Percentiles rank a stretch among this genome's conserved stretches.
Conservation (phyloP, 2,888 invertebrate species). For the Athalia circularis region DNA sequence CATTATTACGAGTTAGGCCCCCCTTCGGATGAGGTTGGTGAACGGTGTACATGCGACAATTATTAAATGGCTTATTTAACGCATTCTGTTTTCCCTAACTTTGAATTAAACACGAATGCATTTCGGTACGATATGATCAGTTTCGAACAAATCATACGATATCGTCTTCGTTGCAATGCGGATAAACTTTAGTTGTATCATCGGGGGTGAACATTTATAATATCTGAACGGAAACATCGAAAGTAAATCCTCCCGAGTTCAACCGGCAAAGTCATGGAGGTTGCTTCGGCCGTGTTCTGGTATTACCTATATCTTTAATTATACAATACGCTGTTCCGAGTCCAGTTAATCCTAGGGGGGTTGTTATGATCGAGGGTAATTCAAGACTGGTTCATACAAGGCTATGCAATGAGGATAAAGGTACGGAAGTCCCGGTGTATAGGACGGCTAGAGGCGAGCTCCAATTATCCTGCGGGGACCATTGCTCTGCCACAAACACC, state of each 20-base stretch:
- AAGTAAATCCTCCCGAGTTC: not conserved
- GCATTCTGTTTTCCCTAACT: constrained; percentile 28
- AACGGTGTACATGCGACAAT: constrained; percentile 52
- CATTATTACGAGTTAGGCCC: not conserved
- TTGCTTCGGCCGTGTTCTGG: not conserved
- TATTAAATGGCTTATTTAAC: constrained; percentile 62
- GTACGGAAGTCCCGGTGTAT: constrained; percentile 52
- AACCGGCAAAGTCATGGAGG: not conserved
- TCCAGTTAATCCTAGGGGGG: constrained; percentile 60
- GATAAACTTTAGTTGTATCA: not conserved
- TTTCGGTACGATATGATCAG: constrained; percentile 48
- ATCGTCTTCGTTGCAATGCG: not conserved
- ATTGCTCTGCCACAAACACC: constrained; percentile 60
- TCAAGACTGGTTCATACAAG: constrained; percentile 52
- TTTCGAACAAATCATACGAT: not conserved
- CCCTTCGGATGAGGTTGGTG: constrained; percentile 11
- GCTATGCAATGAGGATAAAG: constrained; percentile 51
- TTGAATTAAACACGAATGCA: constrained; percentile 59
- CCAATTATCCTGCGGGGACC: constrained; percentile 67
- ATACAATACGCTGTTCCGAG: constrained; percentile 57
- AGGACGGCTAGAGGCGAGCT: constrained; percentile 62
- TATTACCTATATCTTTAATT: constrained; percentile 56
- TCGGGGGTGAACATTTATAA: too few species aligned
- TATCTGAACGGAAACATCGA: too few species aligned
- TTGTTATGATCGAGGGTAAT: constrained; percentile 56